phyloP scores from a whole-genome alignment of 2,113 vertebrate species.

The Heteronetta atricapilla region DNA sequence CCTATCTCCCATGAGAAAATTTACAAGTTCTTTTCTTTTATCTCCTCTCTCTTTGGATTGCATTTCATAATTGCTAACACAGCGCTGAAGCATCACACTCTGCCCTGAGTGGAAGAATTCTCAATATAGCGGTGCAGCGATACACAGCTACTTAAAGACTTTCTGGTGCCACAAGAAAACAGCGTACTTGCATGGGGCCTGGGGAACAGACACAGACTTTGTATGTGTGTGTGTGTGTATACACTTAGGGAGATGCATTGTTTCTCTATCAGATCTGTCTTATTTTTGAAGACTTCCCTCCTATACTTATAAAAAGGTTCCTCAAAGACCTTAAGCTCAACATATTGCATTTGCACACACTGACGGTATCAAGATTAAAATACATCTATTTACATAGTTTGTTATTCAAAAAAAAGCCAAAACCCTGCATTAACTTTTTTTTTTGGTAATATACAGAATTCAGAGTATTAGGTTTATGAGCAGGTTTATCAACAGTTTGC shows the following conservation, averaged over 20 bases:
- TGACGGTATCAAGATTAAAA: neutral
- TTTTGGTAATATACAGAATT: neutral
- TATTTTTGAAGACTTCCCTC: neutral
- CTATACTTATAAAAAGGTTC: neutral
- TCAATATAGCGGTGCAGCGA: neutral
- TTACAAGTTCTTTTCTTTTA: neutral
- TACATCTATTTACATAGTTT: neutral
- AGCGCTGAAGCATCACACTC: neutral
- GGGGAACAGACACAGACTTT: neutral
- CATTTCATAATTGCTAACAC: neutral
- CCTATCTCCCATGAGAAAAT: neutral
- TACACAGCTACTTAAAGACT: neutral
- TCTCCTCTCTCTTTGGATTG: neutral
- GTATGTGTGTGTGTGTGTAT: neutral
- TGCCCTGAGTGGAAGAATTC: neutral
- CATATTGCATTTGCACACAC: neutral
- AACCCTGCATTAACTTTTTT: neutral
- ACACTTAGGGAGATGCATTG: neutral
- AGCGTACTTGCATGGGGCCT: neutral
- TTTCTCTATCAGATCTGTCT: neutral
- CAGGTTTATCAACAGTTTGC: neutral
- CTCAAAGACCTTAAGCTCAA: neutral
- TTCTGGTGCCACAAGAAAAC: neutral
- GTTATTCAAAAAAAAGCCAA: neutral
- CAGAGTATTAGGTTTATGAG: neutral